These are phyloP conservation scores for Enteromius trimaculatus DNA, from an alignment of 2,797 vertebrate species.

Conservation along the genomic window DNA sequence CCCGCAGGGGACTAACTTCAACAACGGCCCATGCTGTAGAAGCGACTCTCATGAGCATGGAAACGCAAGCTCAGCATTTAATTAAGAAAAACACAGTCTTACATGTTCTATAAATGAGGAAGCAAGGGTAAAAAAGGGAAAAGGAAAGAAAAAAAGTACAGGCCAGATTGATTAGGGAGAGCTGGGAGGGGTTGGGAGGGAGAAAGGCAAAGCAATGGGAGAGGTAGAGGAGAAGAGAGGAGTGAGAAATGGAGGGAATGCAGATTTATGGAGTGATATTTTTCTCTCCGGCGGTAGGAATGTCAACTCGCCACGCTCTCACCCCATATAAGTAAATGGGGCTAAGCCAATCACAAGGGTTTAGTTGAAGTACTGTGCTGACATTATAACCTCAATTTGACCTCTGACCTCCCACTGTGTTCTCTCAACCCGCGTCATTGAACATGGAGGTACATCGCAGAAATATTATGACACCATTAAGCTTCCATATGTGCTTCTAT, in stretches of 20 bases:
- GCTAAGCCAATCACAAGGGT: conserved; percentile 32
- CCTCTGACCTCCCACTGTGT: conserved; percentile 24
- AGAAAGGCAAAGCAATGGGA: conserved; percentile 1
- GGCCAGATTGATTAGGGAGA: conserved; percentile 23
- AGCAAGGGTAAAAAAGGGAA: not conserved
- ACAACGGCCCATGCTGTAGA: conserved; percentile 1
- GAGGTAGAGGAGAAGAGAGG: conserved; percentile 51
- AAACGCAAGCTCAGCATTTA: conserved; percentile 45
- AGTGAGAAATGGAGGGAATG: conserved; percentile 57
- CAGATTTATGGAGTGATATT: conserved; percentile 42
- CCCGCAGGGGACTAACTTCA: conserved; percentile 24
- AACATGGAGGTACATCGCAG: not conserved
- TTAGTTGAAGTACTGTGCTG: conserved; percentile 15
- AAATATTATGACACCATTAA: conserved; percentile 26
- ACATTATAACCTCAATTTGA: conserved; percentile 41
- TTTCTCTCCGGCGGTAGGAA: conserved; percentile 22
- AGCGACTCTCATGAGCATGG: not conserved
- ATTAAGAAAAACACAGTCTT: conserved; percentile 45
- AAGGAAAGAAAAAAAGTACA: conserved; percentile 1
- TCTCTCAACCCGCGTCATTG: conserved; percentile 7
- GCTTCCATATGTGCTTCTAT: not conserved
- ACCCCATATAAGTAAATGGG: conserved; percentile 15
- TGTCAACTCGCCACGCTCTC: not conserved
- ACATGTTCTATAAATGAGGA: conserved; percentile 37
- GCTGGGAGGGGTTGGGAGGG: conserved; percentile 1